Conservation (phyloP, 1,140 invertebrate species). For the Myzus persicae region DNA sequence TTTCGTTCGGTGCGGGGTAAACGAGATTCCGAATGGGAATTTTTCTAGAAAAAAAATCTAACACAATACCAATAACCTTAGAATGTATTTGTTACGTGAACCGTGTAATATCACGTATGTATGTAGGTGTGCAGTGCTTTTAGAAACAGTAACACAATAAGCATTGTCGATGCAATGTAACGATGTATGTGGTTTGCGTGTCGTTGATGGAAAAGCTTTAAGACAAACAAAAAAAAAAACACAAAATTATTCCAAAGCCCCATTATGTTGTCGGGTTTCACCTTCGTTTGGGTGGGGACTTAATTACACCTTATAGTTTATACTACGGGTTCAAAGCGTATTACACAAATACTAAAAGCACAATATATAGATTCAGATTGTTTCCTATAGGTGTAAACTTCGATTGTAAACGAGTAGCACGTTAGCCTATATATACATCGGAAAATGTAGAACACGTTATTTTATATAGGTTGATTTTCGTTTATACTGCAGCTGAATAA, state of each 20-base stretch:
- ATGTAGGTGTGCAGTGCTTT: not conserved
- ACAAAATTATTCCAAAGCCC: slow-evolving; percentile 15
- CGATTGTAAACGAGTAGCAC: not conserved
- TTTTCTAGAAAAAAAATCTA: slow-evolving; percentile 17
- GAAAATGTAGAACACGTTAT: not conserved
- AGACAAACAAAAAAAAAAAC: slow-evolving; percentile 14
- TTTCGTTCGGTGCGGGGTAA: slow-evolving; percentile 1
- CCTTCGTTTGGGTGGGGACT: slow-evolving; percentile 24
- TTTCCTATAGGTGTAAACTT: slow-evolving; percentile 7
- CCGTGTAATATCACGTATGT: not conserved
- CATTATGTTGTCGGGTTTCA: slow-evolving; percentile 13
- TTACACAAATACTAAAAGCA: slow-evolving; percentile 4
- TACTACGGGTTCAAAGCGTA: not conserved
- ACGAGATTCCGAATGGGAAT: slow-evolving; percentile 29
- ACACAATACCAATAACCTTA: slow-evolving; percentile 20
- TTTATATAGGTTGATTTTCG: not conserved
- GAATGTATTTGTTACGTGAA: not conserved
- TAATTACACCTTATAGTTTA: slow-evolving; percentile 15
- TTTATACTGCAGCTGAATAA: not conserved
- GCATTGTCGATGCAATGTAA: slow-evolving; percentile 22
- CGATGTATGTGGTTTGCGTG: not conserved
- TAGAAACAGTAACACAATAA: not conserved
- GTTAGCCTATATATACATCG: no score
- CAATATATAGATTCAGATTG: not conserved
- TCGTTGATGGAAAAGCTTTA: not conserved